Percentiles rank a stretch among this genome's conserved stretches.
phyloP scores from a whole-genome alignment of 2,797 vertebrate species.

The Moxostoma hubbsi region DNA sequence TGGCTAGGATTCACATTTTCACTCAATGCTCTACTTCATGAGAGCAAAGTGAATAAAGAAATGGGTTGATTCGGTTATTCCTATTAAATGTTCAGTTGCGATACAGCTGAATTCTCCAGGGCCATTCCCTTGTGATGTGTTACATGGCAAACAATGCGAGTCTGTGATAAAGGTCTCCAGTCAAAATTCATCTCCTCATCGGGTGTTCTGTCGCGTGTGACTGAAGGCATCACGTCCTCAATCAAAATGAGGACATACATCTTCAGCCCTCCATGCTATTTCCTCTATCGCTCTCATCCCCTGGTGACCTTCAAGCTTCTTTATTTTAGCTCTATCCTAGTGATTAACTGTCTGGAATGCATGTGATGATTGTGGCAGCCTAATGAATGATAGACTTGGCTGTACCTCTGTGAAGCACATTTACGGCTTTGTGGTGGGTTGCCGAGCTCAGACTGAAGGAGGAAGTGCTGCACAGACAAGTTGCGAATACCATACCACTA shows the following conservation, averaged over 20 bases:
- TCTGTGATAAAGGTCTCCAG: slow-evolving; percentile 46
- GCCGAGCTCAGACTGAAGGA: slow-evolving; percentile 16
- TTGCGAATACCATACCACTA: slow-evolving; percentile 16
- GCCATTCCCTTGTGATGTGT: slow-evolving; percentile 39
- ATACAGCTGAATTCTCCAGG: slow-evolving; percentile 14
- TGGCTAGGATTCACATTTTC: slow-evolving; percentile 17
- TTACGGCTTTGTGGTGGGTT: slow-evolving; percentile 33
- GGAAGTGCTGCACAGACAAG: slow-evolving; percentile 32
- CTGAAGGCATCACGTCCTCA: slow-evolving; percentile 41
- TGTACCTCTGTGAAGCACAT: slow-evolving; percentile 55
- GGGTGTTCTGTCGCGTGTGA: slow-evolving; percentile 42
- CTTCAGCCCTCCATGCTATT: slow-evolving; percentile 8
- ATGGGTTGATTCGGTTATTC: slow-evolving; percentile 25
- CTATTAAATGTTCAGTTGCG: slow-evolving; percentile 37
- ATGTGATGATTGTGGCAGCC: slow-evolving; percentile 52
- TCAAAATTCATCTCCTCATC: slow-evolving; percentile 46
- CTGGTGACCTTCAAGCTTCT: slow-evolving; percentile 57
- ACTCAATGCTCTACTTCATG: slow-evolving; percentile 13
- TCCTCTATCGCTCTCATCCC: slow-evolving; percentile 36
- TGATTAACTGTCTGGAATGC: slow-evolving; percentile 59
- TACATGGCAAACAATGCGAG: not conserved
- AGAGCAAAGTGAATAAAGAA: slow-evolving; percentile 44
- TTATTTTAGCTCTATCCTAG: slow-evolving; percentile 52
- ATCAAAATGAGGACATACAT: slow-evolving; percentile 52
- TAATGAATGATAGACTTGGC: slow-evolving; percentile 61